phyloP scores from a whole-genome alignment of 2,113 vertebrate species.

The Amazona vittata region DNA sequence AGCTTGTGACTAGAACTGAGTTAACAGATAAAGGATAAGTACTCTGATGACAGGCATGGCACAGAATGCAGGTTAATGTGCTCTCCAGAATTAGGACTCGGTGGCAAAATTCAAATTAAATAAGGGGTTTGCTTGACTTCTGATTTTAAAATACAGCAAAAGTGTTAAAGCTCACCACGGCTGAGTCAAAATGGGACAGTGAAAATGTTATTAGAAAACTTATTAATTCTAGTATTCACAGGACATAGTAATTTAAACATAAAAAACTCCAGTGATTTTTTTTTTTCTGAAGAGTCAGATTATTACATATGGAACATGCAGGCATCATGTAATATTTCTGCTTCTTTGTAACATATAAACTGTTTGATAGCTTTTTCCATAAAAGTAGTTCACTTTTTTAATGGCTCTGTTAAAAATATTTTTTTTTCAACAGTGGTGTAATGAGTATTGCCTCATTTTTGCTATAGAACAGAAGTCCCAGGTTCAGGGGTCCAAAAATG shows the following conservation, averaged over 20 bases:
- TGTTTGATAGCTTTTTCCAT: conserved; percentile 12
- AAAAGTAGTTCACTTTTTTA: background rate
- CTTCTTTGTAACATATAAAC: conserved; percentile 27
- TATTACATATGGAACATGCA: background rate
- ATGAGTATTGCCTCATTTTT: background rate
- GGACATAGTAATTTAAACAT: background rate
- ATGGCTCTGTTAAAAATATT: conserved; percentile 1
- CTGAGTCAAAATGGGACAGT: background rate
- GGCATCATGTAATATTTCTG: background rate
- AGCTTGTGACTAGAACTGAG: background rate
- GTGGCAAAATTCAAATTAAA: background rate
- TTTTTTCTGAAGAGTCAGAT: background rate
- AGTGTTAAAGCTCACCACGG: background rate
- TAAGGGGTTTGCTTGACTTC: background rate
- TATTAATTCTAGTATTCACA: background rate
- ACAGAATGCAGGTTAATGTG: background rate
- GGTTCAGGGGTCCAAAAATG: background rate
- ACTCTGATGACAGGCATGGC: background rate
- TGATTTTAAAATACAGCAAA: background rate
- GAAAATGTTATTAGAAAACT: background rate
- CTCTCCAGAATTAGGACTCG: background rate
- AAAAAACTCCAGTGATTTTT: background rate
- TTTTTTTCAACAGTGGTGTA: background rate
- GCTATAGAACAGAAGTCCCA: background rate
- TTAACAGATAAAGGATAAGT: background rate